Percentiles rank a stretch among this genome's conserved stretches.
These are phyloP conservation scores for Bradysia coprophila DNA, from an alignment of 1,140 invertebrate species.

Conservation along the genomic window DNA sequence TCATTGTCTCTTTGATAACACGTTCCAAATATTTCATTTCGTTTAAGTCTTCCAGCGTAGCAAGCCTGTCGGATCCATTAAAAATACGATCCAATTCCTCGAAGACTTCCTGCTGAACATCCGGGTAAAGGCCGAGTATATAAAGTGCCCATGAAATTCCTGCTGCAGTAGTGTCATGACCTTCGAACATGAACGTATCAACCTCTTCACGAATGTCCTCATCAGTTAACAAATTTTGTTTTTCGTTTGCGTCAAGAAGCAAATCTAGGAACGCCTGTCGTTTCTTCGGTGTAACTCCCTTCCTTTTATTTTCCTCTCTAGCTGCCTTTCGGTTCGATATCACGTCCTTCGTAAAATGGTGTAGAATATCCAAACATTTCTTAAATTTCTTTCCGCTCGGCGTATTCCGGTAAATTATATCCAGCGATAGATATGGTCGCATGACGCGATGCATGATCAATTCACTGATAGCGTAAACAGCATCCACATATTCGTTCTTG, in stretches of 20 bases:
- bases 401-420: conserved; percentile 22
- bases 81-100: conserved; percentile 33
- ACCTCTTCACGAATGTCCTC: too few relatives aligned
- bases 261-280: conserved; percentile 54
- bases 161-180: too few relatives aligned
- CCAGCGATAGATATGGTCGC: conserved; percentile 47
- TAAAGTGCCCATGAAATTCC: too few relatives aligned
- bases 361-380: conserved; percentile 4
- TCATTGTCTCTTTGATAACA: conserved; percentile 34
- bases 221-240: conserved; percentile 39
- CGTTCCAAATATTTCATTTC: too few relatives aligned
- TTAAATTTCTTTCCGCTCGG: conserved; percentile 9
- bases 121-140: too few relatives aligned
- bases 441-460: conserved; percentile 42
- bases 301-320: too few relatives aligned
- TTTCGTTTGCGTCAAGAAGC: conserved; percentile 36
- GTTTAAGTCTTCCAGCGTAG: conserved; percentile 43
- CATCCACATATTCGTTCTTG: conserved; percentile 38
- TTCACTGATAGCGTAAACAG: conserved; percentile 52
- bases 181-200: too few relatives aligned
- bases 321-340: too few relatives aligned
- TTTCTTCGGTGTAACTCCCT: too few relatives aligned
- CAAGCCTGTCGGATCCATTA: conserved; percentile 36
- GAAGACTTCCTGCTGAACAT: too few relatives aligned
- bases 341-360: conserved; percentile 12